These are phyloP conservation scores for Argopecten irradians DNA, from an alignment of 1,140 invertebrate genomes.

Conservation along the genomic window DNA sequence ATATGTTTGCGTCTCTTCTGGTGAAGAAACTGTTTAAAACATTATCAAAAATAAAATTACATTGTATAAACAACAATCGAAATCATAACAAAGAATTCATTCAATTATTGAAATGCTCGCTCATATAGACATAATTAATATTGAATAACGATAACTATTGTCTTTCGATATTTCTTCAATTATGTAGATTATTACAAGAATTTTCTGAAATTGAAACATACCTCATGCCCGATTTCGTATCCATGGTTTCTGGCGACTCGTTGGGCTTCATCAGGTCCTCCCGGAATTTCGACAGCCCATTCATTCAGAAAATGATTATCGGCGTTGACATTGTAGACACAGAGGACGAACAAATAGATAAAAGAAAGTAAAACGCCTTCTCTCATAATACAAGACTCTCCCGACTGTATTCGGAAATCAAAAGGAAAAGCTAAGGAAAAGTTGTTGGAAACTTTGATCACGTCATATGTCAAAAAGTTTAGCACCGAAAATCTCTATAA, in stretches of 20 bases:
- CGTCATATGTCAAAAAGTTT: background rate
- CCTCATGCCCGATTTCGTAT: conserved; percentile 48
- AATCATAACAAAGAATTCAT: background rate
- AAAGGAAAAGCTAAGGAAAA: background rate
- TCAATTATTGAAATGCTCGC: background rate
- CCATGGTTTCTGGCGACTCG: conserved; percentile 47
- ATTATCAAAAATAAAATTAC: background rate
- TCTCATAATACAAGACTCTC: conserved; percentile 37
- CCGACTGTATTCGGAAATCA: background rate
- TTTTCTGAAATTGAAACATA: background rate
- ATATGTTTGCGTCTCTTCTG: background rate
- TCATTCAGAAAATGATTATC: conserved; percentile 51
- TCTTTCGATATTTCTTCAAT: no score
- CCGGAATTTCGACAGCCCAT: conserved; percentile 50
- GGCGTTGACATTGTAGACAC: conserved; percentile 24
- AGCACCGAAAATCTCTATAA: background rate
- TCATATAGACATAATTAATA: background rate
- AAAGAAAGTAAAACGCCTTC: conserved; percentile 31
- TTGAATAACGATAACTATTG: background rate
- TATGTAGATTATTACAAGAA: background rate
- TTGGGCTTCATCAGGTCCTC: conserved; percentile 44
- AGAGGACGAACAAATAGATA: conserved; percentile 31
- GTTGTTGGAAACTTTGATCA: background rate
- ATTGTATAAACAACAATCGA: background rate
- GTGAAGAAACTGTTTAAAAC: background rate